Evolutionary conservation across 2,888 invertebrate genomes (phyloP), one percentile per base, ranked within the genome.

Genomic region (Trachelus stipa): DNA sequence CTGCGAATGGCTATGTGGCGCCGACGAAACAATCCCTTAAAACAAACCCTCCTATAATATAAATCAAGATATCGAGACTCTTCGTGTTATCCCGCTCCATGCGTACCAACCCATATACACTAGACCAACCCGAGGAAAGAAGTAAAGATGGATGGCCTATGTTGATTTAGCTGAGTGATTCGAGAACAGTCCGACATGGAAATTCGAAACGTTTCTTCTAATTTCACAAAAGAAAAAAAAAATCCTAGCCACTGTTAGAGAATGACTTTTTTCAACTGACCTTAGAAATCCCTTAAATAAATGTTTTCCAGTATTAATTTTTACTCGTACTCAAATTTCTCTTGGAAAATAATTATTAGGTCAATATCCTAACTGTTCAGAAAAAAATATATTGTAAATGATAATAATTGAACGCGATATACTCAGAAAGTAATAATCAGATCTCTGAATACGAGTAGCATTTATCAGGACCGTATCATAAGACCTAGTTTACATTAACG

Each of bases 1-100:
- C 33, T 68, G 73, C 33, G 37, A 78, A 76, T 37, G 73, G 73
- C 78, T 73, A 81, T 77, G 79, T 81, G 80, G 82, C 81, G 81
- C 80, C 82, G 80, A 74, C 79, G 76, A 73, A 81, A 82, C 83
- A 81, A 83, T 84, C 84, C 84, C 84, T 83, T 80, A 80, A 84
- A 85, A 79, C 77, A 83, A 76, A 83, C 80, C 85, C 81, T 79
- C 73, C 76, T 73, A 34, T 77, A 77, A 34, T 71, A 71, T 71
- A 71, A 71, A 71, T 71, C 71, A 71, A 31, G 33, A 34, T 71
- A 34, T 30, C 31, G 71, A 71, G 34, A 15, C 71, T 33, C 31
- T 71, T 31, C 31, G 34, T 33, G 71, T 34, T 71, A 31, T 31
- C 33, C 71, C 33, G 40, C 40, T 73, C 11, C 74, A 34, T 56